A percentile compares a stretch with the other conserved stretches of the same genome.
phyloP scores from a whole-genome alignment of 2,888 invertebrate species.

The Athalia circularis region DNA sequence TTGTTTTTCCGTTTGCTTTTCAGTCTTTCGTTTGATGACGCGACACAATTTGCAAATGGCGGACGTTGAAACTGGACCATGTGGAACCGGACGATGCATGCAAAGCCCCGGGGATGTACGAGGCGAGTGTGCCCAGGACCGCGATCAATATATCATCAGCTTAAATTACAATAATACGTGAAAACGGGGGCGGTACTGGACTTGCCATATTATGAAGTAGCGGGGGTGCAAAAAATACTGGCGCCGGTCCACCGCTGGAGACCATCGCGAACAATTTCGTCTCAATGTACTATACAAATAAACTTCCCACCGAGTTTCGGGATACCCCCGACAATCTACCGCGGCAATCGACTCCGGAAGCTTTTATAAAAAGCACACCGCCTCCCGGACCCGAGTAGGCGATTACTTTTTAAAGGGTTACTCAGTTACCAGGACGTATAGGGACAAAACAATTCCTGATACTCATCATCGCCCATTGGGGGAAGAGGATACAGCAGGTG shows the following conservation, averaged over 20 bases:
- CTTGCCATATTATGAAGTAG: constrained; percentile 19
- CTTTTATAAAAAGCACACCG: no score
- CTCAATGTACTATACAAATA: background rate
- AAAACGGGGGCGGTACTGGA: constrained; percentile 32
- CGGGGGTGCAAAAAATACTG: constrained; percentile 6
- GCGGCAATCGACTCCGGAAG: no score
- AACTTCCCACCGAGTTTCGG: no score
- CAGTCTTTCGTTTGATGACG: constrained; percentile 36
- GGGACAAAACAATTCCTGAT: no score
- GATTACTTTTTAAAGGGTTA: no score
- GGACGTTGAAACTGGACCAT: constrained; percentile 39
- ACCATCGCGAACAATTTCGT: background rate
- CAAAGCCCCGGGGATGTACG: constrained; percentile 37
- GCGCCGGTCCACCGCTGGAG: background rate
- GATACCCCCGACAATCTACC: no score
- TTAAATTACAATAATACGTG: constrained; percentile 65
- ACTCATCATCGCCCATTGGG: no score
- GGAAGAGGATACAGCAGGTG: no score
- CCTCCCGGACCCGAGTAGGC: no score
- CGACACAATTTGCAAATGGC: constrained; percentile 41
- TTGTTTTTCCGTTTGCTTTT: constrained; percentile 5
- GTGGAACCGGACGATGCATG: constrained; percentile 37
- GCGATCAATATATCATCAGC: constrained; percentile 66
- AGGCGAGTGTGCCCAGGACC: constrained; percentile 43
- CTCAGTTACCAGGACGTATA: no score